Evolutionary conservation across 2,113 vertebrate genomes (phyloP), one percentile per base, ranked within the genome.

Genomic region (Chloroceryle aenea): DNA sequence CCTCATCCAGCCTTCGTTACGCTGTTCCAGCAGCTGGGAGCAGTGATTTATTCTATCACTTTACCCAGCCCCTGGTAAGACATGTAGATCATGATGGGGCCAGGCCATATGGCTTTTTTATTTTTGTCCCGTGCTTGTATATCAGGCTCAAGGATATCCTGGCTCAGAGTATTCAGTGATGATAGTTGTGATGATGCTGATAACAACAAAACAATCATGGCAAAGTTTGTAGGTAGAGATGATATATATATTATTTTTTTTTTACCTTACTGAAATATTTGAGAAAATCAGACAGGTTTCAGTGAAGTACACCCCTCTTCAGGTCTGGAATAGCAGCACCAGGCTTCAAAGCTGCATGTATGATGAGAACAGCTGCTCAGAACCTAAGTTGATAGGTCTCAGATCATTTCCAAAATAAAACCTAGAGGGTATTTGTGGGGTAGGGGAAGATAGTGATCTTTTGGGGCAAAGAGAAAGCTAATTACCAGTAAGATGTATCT

Each of bases 1-100:
- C 95, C 85, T 81, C 11, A 2, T 90, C 93, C 96, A 96, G 90
- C 76, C 90, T 92, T 94, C 32, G 6, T 83, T 66, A 81, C 79
- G 75, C 56, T 78, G 83, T 90, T 94, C 88, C 92, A 95, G 90
- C 43, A 12, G 47, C 80, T 89, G 69, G 30, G 85, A 94, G 61
- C 47, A 21, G 34, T 36, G 75, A 93, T 96, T 96, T 94, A 91
- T 94, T 83, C 76, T 72, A 36, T 40, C 22, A 2, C 9, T 52
- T 93, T 86, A 75, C 85, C 55, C 21, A 0, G 91, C 62, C 48
- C 32, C 30, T 81, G 32, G 72, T 91, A 74, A 58, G 32, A 55
- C 42, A 7, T 16, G 63, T 21, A 32, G 72, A 58, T 71, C 26
- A 13, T 1, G 11, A 26, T 76, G 74, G 34, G 58, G 91, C 81